Percentiles rank a stretch among this genome's conserved stretches.
These are phyloP conservation scores for Hemiscyllium ocellatum DNA, from an alignment of 2,113 vertebrate species.

Conservation along the genomic window DNA sequence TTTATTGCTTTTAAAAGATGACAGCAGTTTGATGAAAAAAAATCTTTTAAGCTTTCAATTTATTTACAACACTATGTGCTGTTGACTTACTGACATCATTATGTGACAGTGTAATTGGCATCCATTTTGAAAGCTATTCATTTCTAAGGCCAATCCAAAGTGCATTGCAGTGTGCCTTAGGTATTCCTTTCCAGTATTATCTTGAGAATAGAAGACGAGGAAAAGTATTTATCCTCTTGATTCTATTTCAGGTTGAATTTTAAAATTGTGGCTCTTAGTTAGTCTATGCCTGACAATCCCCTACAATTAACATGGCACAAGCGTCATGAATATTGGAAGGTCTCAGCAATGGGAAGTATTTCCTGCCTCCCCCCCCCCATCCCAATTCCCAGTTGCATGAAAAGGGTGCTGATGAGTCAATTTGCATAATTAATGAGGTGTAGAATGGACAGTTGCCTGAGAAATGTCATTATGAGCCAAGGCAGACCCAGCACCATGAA, in stretches of 20 bases:
- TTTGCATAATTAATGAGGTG: too few species aligned
- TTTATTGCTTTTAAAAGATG: neutral
- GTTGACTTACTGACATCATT: neutral
- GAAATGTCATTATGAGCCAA: too few species aligned
- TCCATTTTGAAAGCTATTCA: neutral
- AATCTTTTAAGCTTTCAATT: neutral
- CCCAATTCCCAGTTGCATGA: too few species aligned
- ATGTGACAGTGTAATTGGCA: neutral
- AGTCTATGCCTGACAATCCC: neutral
- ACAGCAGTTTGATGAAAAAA: neutral
- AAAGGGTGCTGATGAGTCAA: too few species aligned
- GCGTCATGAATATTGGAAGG: too few species aligned
- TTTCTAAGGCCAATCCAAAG: neutral
- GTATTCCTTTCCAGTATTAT: neutral
- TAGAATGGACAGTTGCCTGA: too few species aligned
- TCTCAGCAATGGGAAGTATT: too few species aligned
- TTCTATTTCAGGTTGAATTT: neutral
- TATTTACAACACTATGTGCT: neutral
- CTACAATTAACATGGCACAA: neutral
- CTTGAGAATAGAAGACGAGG: neutral
- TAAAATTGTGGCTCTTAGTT: neutral
- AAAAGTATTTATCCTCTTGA: neutral
- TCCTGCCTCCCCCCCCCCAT: too few species aligned
- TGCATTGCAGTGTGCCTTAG: neutral
- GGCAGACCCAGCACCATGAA: too few species aligned